Percentiles rank a stretch among this genome's conserved stretches.
These are phyloP conservation scores for Leptosomus discolor DNA, from an alignment of 2,113 vertebrate genomes.

Conservation along the genomic window DNA sequence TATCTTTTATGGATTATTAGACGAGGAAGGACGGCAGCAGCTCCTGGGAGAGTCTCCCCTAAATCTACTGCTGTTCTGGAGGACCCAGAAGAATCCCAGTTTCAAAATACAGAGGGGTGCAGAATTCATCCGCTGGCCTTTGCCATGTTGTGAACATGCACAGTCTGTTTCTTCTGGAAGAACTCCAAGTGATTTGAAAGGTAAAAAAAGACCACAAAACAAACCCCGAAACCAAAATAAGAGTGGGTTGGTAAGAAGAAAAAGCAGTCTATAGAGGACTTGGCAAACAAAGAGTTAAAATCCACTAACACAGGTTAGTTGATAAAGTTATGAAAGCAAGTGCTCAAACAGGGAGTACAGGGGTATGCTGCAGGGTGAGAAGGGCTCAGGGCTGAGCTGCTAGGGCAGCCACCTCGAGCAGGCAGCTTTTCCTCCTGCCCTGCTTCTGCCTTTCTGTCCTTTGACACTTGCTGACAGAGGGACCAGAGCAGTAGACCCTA, in stretches of 20 bases:
- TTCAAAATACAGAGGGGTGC: neutral
- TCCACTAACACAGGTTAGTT: neutral
- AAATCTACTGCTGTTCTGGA: neutral
- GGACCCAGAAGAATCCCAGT: neutral
- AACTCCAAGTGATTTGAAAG: neutral
- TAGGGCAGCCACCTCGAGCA: neutral
- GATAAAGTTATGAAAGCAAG: neutral
- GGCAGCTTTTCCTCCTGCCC: neutral
- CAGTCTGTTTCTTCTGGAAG: neutral
- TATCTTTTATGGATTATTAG: neutral
- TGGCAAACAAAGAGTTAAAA: neutral
- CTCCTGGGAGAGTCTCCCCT: neutral
- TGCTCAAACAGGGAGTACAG: neutral
- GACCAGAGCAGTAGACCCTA: neutral
- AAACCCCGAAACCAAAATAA: neutral
- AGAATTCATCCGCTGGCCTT: neutral
- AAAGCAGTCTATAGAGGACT: neutral
- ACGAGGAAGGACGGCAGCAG: neutral
- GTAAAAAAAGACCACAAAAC: neutral
- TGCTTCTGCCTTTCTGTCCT: neutral
- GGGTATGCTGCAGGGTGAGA: neutral
- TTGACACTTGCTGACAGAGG: neutral
- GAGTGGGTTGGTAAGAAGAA: neutral
- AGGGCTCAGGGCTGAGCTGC: neutral
- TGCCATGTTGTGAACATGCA: accelerated